These are phyloP conservation scores for Ericerus pela DNA, from an alignment of 1,140 invertebrate species.

Conservation along the genomic window DNA sequence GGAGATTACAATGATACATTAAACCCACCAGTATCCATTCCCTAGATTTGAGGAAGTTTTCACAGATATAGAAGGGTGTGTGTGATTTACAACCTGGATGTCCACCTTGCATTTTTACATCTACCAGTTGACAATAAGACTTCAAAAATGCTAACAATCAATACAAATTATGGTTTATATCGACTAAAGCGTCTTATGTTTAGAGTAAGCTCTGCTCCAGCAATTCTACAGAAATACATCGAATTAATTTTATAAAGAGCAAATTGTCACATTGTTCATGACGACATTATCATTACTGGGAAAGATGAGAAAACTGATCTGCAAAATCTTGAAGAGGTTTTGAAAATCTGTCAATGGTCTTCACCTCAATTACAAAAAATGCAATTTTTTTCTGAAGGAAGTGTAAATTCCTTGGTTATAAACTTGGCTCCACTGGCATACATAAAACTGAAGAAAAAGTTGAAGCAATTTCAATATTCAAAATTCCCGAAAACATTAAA, in stretches of 20 bases:
- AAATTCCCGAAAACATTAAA: constrained; percentile 9
- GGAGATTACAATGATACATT: constrained; percentile 25
- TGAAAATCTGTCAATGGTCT: background rate
- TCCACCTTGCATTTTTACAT: constrained; percentile 31
- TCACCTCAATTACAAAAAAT: constrained; percentile 12
- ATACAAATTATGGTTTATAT: constrained; percentile 27
- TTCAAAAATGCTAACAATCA: constrained; percentile 23
- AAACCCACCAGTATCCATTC: constrained; percentile 13
- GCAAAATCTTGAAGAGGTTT: background rate
- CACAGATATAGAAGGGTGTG: background rate
- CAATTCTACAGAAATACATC: constrained; percentile 32
- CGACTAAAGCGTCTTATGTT: constrained; percentile 30
- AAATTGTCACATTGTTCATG: constrained; percentile 18
- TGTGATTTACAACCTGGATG: constrained; percentile 29
- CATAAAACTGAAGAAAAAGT: constrained; percentile 19
- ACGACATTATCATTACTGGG: constrained; percentile 24
- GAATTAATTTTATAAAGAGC: constrained; percentile 28
- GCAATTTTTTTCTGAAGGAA: constrained; percentile 7
- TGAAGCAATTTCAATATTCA: constrained; percentile 21
- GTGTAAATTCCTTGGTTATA: constrained; percentile 22
- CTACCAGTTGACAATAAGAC: constrained; percentile 19
- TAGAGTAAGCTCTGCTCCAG: constrained; percentile 24
- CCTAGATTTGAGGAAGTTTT: constrained; percentile 16
- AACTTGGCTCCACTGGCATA: constrained; percentile 20
- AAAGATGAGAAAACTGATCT: constrained; percentile 20